Conservation (phyloP, 2,113 vertebrate genomes). For the Xyrauchen texanus region DNA sequence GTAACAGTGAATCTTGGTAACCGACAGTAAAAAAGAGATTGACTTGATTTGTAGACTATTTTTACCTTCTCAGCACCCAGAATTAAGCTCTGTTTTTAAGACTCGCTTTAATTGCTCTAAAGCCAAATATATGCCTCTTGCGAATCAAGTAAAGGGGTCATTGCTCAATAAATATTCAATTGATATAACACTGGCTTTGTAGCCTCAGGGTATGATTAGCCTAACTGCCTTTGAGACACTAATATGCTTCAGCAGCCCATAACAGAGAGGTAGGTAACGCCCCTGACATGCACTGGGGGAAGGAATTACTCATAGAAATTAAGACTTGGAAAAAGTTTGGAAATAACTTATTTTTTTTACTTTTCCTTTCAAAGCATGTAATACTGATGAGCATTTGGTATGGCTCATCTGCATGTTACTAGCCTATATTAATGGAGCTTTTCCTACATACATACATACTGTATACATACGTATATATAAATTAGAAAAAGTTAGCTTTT, state of each 20-base stretch:
- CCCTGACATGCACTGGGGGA: not conserved
- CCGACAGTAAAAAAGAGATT: not conserved
- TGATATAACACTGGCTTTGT: constrained; percentile 51
- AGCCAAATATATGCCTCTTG: not conserved
- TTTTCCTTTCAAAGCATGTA: too few relatives aligned
- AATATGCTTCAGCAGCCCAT: constrained; percentile 31
- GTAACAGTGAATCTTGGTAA: not conserved
- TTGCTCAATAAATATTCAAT: constrained; percentile 51
- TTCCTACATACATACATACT: too few relatives aligned
- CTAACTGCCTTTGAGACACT: constrained; percentile 53
- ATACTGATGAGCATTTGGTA: too few relatives aligned
- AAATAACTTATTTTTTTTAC: not conserved
- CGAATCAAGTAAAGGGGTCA: constrained; percentile 44
- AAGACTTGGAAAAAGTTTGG: constrained; percentile 8
- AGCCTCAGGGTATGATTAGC: constrained; percentile 55
- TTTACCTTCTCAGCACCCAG: not conserved
- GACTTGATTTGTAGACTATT: too few relatives aligned
- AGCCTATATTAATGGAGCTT: too few relatives aligned
- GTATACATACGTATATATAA: too few relatives aligned
- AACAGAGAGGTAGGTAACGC: constrained; percentile 14
- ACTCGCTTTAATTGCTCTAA: constrained; percentile 12
- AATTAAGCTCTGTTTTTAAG: constrained; percentile 22
- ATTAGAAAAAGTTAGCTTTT: too few relatives aligned
- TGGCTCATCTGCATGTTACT: too few relatives aligned
- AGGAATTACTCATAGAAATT: too few relatives aligned